Evolutionary conservation across 2,888 invertebrate species (phyloP).

Genomic region (Lycocerus yunnanus): DNA sequence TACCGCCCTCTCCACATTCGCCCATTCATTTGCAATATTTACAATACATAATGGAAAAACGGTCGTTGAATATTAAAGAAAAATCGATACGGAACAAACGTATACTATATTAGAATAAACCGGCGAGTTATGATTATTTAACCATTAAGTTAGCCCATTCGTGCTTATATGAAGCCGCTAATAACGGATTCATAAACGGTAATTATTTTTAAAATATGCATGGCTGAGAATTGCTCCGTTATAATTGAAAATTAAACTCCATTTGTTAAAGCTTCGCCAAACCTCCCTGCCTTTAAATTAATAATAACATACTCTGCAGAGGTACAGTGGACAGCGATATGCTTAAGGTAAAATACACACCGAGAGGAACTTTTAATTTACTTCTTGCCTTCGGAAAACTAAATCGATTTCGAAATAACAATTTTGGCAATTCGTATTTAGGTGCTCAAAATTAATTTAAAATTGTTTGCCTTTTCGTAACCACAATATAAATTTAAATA

Average conservation of each 20-base stretch:
- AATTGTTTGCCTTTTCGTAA: conserved; percentile 15
- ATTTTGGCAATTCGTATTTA: neutral
- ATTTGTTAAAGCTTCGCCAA: conserved; percentile 13
- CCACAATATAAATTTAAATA: conserved; percentile 9
- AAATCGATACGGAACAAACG: neutral
- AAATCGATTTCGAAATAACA: conserved; percentile 16
- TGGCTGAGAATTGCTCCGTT: conserved; percentile 12
- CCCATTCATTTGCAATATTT: conserved; percentile 6
- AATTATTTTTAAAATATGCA: conserved; percentile 23
- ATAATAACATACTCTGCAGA: conserved; percentile 18
- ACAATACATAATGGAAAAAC: conserved; percentile 20
- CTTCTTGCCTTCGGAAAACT: conserved; percentile 4
- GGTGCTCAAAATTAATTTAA: conserved; percentile 13
- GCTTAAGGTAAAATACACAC: neutral
- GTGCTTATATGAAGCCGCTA: neutral
- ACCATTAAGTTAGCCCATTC: neutral
- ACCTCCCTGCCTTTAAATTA: conserved; percentile 16
- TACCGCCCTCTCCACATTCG: neutral
- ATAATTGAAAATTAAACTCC: conserved; percentile 24
- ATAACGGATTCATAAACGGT: conserved; percentile 14
- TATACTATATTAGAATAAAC: neutral
- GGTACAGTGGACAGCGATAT: conserved; percentile 5
- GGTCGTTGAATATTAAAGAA: conserved; percentile 16
- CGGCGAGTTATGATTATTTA: neutral
- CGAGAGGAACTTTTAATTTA: conserved; percentile 15